Evolutionary conservation across 1,140 invertebrate species (phyloP).

Genomic region (Meloidogyne floridensis): DNA sequence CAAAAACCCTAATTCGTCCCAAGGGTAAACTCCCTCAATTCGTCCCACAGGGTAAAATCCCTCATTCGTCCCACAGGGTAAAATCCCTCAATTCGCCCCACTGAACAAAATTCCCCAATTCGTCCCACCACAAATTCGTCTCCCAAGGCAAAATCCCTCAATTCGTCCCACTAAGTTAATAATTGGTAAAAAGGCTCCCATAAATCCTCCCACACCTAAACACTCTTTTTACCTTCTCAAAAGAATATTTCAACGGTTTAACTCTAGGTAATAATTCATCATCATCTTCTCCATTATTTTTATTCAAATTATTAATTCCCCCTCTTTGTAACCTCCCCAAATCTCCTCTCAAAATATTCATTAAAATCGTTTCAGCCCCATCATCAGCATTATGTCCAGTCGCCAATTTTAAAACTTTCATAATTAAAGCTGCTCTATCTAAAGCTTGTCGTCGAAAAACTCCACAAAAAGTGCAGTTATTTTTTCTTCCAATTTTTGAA

Average conservation of each 20-base stretch:
- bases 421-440: conserved; percentile 73
- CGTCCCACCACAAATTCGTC: too few relatives aligned
- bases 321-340: conserved; percentile 87
- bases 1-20: too few relatives aligned
- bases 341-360: conserved; percentile 83
- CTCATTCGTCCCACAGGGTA: too few relatives aligned
- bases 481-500: conserved; percentile 86
- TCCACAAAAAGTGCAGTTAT: conserved; percentile 78
- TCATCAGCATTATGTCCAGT: conserved; percentile 98
- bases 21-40: too few relatives aligned
- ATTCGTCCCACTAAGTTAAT: too few relatives aligned
- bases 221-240: conserved; percentile 76
- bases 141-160: too few relatives aligned
- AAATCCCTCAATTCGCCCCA: too few relatives aligned
- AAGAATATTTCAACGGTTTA: conserved; percentile 97
- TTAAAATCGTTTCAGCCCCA: conserved; percentile 85
- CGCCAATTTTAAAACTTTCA: conserved; percentile 87
- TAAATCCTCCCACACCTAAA: too few relatives aligned
- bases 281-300: conserved; percentile 68
- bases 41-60: too few relatives aligned
- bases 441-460: conserved; percentile 75
- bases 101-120: too few relatives aligned
- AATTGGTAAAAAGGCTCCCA: too few relatives aligned
- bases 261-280: conserved; percentile 81
- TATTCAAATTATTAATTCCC: conserved; percentile 70